Conservation (phyloP, 2,113 vertebrate genomes). For the Cricetomys ansorgei region DNA sequence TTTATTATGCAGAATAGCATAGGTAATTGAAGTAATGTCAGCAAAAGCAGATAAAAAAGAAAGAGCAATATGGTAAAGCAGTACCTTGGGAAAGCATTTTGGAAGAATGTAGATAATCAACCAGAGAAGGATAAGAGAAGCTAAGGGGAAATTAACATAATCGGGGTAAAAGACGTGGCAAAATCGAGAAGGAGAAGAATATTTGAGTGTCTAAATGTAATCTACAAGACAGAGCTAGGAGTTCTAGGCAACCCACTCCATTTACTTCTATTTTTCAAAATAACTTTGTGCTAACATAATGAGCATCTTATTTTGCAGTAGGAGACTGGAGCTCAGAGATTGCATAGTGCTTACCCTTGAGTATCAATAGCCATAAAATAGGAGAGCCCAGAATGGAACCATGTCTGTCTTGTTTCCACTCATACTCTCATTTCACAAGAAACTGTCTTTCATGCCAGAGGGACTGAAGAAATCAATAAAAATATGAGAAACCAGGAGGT, state of each 20-base stretch:
- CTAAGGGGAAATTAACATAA: background rate
- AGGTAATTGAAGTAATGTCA: background rate
- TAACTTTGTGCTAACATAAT: background rate
- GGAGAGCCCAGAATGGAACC: background rate
- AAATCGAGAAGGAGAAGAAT: background rate
- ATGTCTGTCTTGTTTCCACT: background rate
- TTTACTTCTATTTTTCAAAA: slow-evolving; percentile 47
- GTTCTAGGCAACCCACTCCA: background rate
- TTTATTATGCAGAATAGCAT: background rate
- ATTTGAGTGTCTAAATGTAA: background rate
- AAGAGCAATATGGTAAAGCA: background rate
- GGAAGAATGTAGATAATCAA: background rate
- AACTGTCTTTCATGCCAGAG: background rate
- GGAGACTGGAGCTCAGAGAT: background rate
- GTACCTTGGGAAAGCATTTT: background rate
- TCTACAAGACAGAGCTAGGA: background rate
- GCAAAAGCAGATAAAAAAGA: background rate
- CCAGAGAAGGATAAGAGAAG: background rate
- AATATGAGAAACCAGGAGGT: slow-evolving; percentile 15
- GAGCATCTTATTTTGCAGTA: background rate
- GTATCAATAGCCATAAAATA: slow-evolving; percentile 9
- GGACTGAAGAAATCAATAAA: slow-evolving; percentile 36
- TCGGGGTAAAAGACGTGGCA: background rate
- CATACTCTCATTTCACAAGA: slow-evolving; percentile 19
- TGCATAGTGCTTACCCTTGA: background rate